Conservation (phyloP, 1,140 invertebrate genomes). For the Drosophila orosa region DNA sequence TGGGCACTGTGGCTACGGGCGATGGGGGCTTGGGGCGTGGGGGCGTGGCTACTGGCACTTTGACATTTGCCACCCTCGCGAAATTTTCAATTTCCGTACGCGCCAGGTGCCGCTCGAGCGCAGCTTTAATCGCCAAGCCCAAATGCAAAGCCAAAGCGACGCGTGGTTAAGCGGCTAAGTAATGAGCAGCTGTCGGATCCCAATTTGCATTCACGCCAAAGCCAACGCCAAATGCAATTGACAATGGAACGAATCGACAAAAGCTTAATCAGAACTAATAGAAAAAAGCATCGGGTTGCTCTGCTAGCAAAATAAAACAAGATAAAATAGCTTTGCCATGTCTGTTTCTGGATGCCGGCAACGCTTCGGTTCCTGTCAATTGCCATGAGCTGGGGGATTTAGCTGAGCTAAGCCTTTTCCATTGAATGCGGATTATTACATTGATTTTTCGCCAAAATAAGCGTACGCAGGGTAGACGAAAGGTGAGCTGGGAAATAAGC, state of each 20-base stretch:
- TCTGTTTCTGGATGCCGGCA: conserved; percentile 32
- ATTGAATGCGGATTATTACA: conserved; percentile 64
- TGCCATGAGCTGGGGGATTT: conserved; percentile 67
- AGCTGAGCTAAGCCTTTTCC: conserved; percentile 62
- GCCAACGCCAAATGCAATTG: conserved; percentile 66
- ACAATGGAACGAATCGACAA: conserved; percentile 47
- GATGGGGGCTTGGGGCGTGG: conserved; percentile 26
- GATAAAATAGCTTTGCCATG: conserved; percentile 50
- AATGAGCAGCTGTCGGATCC: conserved; percentile 55
- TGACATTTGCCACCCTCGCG: conserved; percentile 68
- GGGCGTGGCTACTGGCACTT: conserved; percentile 50
- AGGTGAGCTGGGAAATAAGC: conserved; percentile 26
- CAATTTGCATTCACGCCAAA: conserved; percentile 63
- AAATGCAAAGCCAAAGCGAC: conserved; percentile 70
- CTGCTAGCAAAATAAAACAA: conserved; percentile 25
- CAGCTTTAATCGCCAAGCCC: conserved; percentile 67
- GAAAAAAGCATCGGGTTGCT: conserved; percentile 29
- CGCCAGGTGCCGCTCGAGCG: conserved; percentile 56
- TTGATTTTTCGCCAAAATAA: conserved; percentile 64
- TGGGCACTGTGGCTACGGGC: background rate
- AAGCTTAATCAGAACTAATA: conserved; percentile 66
- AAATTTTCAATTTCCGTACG: conserved; percentile 51
- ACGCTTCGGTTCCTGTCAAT: conserved; percentile 62
- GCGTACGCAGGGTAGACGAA: conserved; percentile 40
- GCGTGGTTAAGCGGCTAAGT: conserved; percentile 73